Evolutionary conservation across 1,140 invertebrate species (phyloP), one percentile per base, ranked within the genome.

Genomic region (Drosophila grimshawi): DNA sequence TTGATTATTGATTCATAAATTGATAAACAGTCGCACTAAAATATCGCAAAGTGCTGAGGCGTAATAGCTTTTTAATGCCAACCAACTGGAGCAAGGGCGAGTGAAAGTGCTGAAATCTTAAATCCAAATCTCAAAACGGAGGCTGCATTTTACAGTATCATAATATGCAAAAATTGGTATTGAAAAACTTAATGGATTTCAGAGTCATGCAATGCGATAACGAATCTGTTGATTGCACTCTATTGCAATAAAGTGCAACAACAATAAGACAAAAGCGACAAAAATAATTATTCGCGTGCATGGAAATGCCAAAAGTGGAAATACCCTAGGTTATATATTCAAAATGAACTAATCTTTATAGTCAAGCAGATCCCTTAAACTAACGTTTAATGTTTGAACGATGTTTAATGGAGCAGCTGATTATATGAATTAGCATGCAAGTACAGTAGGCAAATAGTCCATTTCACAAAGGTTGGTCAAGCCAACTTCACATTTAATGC

Each of bases 161-260:
- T 59, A 43, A 3, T 43, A 62, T 67, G 62, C 57, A 51, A 76
- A 78, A 71, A 63, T 49, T 33, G n/a, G 11, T 10, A 63, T 37
- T 43, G 5, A 60, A 71, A 65, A 59, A 33, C 39, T 49, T 74
- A 78, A 78, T 78, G 75, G 63, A 74, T 78, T 78, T 74, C 45
- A 37, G 35, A 53, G 66, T 43, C 72, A 59, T 59, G 62, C 66
- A 74, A 61, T 60, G 61, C 56, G 60, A 70, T 74, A 74, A 69
- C 60, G 57, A 67, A 75, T 56, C 66, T 75, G 49, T 53, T 61
- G 48, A 68, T 68, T 73, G 70, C 57, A 32, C 59, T 19, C 19
- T 19, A 63, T 39, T 46, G 53, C 63, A 61, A 72, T 79, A 79
- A 79, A 64, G 32, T 63, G 62, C 73, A 76, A 67, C 63, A 71